Evolutionary conservation across 2,113 vertebrate genomes (phyloP).

Genomic region (Ursus arctos): DNA sequence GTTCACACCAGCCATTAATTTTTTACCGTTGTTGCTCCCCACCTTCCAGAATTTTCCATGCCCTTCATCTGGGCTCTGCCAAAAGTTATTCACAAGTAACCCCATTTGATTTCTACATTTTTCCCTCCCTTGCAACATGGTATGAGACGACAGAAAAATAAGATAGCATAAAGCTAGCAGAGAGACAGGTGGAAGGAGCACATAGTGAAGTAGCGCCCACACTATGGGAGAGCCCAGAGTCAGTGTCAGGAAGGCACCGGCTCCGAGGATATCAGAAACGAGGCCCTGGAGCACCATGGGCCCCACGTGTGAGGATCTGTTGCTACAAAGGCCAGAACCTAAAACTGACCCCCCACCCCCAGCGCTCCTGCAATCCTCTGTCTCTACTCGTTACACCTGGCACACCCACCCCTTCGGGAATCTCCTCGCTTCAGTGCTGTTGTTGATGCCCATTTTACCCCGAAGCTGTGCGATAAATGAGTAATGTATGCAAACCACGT

Average conservation of each 20-base stretch:
- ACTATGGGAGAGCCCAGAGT: rapidly evolving
- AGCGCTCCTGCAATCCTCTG: not conserved
- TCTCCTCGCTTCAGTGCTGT: not conserved
- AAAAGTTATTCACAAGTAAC: not conserved
- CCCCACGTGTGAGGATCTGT: not conserved
- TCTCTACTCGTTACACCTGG: not conserved
- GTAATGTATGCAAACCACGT: not conserved
- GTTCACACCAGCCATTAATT: not conserved
- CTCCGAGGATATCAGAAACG: not conserved
- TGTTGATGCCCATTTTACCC: not conserved
- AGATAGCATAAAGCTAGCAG: not conserved
- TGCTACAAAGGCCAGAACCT: not conserved
- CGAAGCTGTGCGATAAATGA: not conserved
- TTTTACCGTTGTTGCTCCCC: not conserved
- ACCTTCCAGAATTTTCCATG: slow-evolving; percentile 12
- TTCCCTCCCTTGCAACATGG: not conserved
- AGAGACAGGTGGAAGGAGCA: not conserved
- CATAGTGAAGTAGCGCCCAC: not conserved
- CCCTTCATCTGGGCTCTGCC: not conserved
- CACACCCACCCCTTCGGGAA: not conserved
- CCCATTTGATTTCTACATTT: not conserved
- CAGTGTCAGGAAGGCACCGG: not conserved
- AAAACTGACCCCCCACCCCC: not conserved
- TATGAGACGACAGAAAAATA: not conserved
- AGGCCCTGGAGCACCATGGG: not conserved